Conservation (phyloP, 2,797 vertebrate genomes). For the Ceyx erithaca region DNA sequence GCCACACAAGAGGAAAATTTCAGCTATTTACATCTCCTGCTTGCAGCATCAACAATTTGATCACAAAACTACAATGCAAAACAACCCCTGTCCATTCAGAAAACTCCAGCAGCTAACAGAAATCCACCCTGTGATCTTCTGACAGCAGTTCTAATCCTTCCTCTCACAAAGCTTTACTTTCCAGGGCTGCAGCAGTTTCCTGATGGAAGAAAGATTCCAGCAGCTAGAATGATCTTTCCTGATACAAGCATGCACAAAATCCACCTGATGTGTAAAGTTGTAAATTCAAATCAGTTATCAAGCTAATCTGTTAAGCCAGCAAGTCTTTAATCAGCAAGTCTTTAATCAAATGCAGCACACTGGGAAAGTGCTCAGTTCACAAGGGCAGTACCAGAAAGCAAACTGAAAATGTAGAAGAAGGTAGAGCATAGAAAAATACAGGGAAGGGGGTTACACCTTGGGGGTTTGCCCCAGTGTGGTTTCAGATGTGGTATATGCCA, state of each 20-base stretch:
- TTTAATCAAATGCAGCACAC: neutral
- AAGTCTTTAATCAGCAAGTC: neutral
- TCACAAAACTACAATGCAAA: neutral
- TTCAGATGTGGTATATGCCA: neutral
- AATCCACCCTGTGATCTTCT: neutral
- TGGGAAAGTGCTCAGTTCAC: neutral
- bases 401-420: neutral
- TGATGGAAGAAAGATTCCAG: neutral
- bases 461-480: neutral
- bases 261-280: neutral
- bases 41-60: neutral
- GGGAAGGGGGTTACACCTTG: neutral
- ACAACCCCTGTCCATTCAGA: neutral
- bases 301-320: neutral
- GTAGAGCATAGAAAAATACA: neutral
- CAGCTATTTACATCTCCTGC: neutral
- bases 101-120: neutral
- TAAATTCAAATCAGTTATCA: neutral
- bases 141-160: neutral
- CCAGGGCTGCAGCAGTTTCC: neutral
- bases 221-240: neutral
- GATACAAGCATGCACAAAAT: neutral
- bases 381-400: neutral
- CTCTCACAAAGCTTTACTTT: neutral
- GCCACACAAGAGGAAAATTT: neutral